Evolutionary conservation across 2,113 vertebrate genomes (phyloP), one percentile per base, ranked within the genome.

Genomic region (Oxygymnocypris stewartii): DNA sequence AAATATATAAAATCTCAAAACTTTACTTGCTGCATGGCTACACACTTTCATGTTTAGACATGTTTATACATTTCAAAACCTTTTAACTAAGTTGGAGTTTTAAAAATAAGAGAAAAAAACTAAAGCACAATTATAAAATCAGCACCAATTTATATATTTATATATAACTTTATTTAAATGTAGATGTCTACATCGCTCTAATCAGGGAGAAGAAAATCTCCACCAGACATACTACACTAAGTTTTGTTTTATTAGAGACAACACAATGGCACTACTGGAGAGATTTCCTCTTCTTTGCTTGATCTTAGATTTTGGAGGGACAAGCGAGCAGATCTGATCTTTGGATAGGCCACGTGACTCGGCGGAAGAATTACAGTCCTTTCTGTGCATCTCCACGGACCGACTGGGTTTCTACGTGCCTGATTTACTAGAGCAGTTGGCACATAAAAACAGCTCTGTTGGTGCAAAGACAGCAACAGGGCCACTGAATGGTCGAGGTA

Each of bases 121-220:
- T 95, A 97, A 97, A 97, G 96, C 96, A 97, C 96, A 97, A 97
- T 97, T 99, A 99, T 98, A 99, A 99, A 99, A 99, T 98, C 97
- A 99, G 98, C 97, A 99, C 98, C 98, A 96, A 98, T 99, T 98
- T 96, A 98, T 98, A 98, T 98, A 97, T 97, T 97, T 96, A 96
- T 95, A 95, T 90, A 88, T 54, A 96, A 96, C 96, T 94, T 98
- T 97, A 97, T 98, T 98, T 97, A 97, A 98, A 98, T 97, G 97
- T 97, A 97, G 96, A 97, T 96, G 97, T 97, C 97, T 97, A 99
- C 97, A 96, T 97, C 96, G 97, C 95, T 97, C 97, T 97, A 98
- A 96, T 97, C 97, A 95, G 95, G 95, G 96, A 96, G 95, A 94
- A 96, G 88, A 90, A 89, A 94, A 95, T 97, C 96, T 96, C 63